A percentile compares a stretch with the other conserved stretches of the same genome.
Conservation (phyloP, 2,888 invertebrate genomes). For the Ischnura elegans region DNA sequence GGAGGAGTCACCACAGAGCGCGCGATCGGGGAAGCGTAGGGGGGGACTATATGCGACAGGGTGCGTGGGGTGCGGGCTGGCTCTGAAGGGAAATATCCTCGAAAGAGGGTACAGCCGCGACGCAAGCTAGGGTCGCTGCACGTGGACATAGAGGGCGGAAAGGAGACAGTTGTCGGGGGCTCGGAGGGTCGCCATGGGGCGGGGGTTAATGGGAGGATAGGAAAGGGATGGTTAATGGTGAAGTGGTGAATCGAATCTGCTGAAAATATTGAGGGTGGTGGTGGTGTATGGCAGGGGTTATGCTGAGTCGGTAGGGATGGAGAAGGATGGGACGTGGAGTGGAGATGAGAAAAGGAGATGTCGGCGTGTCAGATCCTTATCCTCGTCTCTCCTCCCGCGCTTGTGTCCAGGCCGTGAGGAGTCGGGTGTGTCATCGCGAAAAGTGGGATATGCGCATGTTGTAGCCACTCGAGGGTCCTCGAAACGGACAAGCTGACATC, state of each 20-base stretch:
- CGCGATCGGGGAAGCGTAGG: background rate
- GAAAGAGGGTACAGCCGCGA: background rate
- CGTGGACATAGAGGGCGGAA: background rate
- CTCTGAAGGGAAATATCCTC: background rate
- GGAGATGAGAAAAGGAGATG: background rate
- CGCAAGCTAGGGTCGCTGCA: background rate
- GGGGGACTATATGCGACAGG: background rate
- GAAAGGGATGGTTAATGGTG: constrained; percentile 62
- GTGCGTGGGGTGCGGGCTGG: background rate
- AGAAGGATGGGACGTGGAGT: background rate
- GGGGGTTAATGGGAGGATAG: constrained; percentile 34
- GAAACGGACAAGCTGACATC: background rate
- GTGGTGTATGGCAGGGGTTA: background rate
- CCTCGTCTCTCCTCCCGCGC: constrained; percentile 9
- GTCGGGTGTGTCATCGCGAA: constrained; percentile 35
- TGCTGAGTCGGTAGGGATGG: background rate
- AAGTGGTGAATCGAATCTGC: constrained; percentile 58
- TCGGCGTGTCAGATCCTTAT: constrained; percentile 29
- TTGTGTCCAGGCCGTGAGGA: constrained; percentile 20
- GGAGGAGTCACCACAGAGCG: constrained; percentile 47
- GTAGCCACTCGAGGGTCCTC: background rate
- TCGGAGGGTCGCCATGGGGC: background rate
- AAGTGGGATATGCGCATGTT: background rate
- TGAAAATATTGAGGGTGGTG: background rate
- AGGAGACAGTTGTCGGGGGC: background rate